Percentiles rank a stretch among this genome's conserved stretches.
phyloP scores from a whole-genome alignment of 2,888 invertebrate species.

The Terebella lapidaria region DNA sequence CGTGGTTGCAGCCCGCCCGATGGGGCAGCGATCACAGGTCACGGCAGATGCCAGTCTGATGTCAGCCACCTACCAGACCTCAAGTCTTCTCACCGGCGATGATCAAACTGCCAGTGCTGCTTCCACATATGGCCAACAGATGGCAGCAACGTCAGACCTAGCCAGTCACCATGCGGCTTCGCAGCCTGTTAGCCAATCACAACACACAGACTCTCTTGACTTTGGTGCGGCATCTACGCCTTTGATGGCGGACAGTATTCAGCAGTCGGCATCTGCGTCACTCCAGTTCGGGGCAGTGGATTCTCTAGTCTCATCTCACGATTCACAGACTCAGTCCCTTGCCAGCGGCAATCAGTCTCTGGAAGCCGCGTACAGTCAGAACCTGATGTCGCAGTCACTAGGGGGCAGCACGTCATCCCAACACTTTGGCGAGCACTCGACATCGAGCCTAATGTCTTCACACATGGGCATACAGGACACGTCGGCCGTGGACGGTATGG shows the following conservation, averaged over 20 bases:
- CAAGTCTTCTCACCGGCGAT: neutral
- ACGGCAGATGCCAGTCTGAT: neutral
- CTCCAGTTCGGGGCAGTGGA: neutral
- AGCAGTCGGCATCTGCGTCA: neutral
- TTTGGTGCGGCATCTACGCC: neutral
- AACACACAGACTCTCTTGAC: neutral
- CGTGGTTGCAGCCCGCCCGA: slow-evolving; percentile 42
- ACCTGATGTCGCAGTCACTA: neutral
- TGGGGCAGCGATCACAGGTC: slow-evolving; percentile 19
- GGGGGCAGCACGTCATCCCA: neutral
- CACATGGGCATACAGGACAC: neutral
- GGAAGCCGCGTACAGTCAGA: neutral
- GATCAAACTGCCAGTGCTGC: neutral
- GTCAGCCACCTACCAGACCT: neutral
- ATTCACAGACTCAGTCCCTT: neutral
- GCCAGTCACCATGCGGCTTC: neutral
- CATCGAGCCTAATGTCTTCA: neutral
- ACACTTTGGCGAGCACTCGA: neutral
- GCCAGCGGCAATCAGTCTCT: neutral
- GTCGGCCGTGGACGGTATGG: too few relatives aligned
- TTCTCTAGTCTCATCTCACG: neutral
- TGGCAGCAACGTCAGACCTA: neutral
- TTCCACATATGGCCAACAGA: neutral
- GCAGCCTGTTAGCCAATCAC: neutral
- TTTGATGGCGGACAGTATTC: neutral